Conservation (phyloP, 2,113 vertebrate species). For the Lagopus leucura region DNA sequence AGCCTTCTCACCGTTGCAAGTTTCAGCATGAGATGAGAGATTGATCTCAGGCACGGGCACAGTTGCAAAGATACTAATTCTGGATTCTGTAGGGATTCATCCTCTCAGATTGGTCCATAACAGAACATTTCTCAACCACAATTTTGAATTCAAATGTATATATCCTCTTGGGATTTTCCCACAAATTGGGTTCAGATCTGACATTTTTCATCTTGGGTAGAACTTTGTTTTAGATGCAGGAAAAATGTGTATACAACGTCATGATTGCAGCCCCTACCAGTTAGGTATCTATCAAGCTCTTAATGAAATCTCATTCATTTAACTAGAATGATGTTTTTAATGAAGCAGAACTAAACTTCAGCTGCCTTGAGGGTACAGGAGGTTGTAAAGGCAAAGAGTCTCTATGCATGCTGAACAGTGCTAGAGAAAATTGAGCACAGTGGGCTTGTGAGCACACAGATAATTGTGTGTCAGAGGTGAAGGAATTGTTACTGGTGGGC, state of each 20-base stretch:
- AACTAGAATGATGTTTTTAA: neutral
- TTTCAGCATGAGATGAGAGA: neutral
- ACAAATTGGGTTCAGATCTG: neutral
- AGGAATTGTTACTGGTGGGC: neutral
- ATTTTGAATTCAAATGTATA: neutral
- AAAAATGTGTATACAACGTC: neutral
- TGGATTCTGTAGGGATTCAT: neutral
- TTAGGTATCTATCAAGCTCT: neutral
- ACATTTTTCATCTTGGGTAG: neutral
- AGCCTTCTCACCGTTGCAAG: neutral
- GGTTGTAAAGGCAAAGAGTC: neutral
- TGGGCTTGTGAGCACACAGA: neutral
- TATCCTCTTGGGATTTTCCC: neutral
- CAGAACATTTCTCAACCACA: neutral
- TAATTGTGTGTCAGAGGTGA: neutral
- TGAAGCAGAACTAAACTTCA: slow-evolving; percentile 10
- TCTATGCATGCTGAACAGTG: neutral
- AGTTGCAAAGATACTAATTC: neutral
- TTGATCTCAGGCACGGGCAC: neutral
- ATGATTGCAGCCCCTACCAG: neutral
- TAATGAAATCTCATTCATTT: neutral
- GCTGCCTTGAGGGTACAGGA: neutral
- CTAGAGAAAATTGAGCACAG: neutral
- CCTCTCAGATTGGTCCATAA: neutral
- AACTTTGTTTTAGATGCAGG: neutral